Evolutionary conservation across 2,888 invertebrate genomes (phyloP).

Genomic region (Tryphoninae sp.): DNA sequence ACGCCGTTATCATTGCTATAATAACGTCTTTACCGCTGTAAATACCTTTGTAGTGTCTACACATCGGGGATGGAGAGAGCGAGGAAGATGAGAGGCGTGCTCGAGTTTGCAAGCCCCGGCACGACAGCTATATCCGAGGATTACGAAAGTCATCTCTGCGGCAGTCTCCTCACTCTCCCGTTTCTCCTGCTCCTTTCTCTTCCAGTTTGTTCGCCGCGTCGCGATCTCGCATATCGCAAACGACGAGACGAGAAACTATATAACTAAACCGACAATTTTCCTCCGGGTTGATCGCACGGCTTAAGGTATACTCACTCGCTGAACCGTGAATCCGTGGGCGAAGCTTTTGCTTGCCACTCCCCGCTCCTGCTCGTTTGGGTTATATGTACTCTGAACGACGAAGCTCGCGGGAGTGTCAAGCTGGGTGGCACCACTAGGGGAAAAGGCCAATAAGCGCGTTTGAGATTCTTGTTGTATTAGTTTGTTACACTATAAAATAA

Average conservation of each 20-base stretch:
- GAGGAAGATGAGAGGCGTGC: constrained; percentile 52
- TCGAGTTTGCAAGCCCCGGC: constrained; percentile 57
- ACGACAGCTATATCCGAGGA: constrained; percentile 61
- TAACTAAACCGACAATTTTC: constrained; percentile 71
- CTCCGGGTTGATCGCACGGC: constrained; percentile 67
- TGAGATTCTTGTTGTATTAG: constrained; percentile 48
- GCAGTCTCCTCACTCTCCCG: constrained; percentile 26
- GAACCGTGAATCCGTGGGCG: constrained; percentile 77
- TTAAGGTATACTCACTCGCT: constrained; percentile 70
- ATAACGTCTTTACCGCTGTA: neutral
- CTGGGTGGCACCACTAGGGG: neutral
- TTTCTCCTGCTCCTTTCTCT: constrained; percentile 51
- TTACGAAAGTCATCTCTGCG: constrained; percentile 62
- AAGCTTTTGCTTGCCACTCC: constrained; percentile 71
- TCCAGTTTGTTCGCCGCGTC: constrained; percentile 55
- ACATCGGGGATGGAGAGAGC: constrained; percentile 46
- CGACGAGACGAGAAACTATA: constrained; percentile 65
- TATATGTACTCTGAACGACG: constrained; percentile 22
- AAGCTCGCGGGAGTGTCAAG: constrained; percentile 37
- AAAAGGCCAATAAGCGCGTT: constrained; percentile 37
- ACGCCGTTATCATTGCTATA: constrained; percentile 27
- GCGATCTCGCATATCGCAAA: constrained; percentile 51
- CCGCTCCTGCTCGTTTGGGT: constrained; percentile 30
- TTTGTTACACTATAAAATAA: constrained; percentile 43
- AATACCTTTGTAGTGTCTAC: constrained; percentile 16